These are phyloP conservation scores for Calosoma granatense DNA, from an alignment of 1,140 invertebrate genomes.

Conservation along the genomic window DNA sequence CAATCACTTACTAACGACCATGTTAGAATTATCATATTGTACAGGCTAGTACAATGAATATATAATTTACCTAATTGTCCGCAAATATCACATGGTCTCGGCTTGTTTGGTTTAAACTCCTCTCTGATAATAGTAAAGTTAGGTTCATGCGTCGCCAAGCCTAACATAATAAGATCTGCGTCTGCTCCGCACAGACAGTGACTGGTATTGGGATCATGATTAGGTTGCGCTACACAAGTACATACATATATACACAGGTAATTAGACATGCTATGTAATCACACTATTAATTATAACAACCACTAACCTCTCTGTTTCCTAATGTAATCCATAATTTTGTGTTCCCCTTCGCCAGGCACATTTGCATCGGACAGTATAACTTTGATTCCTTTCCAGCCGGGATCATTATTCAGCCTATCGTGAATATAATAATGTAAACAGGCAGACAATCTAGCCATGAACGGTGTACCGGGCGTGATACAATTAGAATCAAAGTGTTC, in stretches of 20 bases:
- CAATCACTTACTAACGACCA: too few species aligned
- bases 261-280: too few species aligned
- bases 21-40: conserved; percentile 13
- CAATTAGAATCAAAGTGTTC: conserved; percentile 98
- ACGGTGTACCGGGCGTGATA: conserved; percentile 97
- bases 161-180: conserved; percentile 97
- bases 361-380: conserved; percentile 97
- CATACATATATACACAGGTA: too few species aligned
- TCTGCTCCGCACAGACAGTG: conserved; percentile 98
- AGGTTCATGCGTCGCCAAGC: conserved; percentile 95
- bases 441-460: conserved; percentile 90
- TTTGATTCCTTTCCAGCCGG: conserved; percentile 91
- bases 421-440: conserved; percentile 97
- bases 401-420: conserved; percentile 86
- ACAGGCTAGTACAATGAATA: too few species aligned
- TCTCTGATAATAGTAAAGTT: conserved; percentile 98
- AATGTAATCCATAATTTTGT: conserved; percentile 99
- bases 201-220: conserved; percentile 96
- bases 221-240: conserved; percentile 62
- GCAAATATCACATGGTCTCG: conserved; percentile 93
- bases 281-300: too few species aligned
- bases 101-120: conserved; percentile 97
- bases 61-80: conserved; percentile 83
- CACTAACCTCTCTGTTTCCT: conserved; percentile 79
- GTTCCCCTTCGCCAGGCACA: conserved; percentile 97